Percentiles rank a stretch among this genome's conserved stretches.
Evolutionary conservation across 2,797 vertebrate species (phyloP).

Genomic region (Psittacula derbiana): DNA sequence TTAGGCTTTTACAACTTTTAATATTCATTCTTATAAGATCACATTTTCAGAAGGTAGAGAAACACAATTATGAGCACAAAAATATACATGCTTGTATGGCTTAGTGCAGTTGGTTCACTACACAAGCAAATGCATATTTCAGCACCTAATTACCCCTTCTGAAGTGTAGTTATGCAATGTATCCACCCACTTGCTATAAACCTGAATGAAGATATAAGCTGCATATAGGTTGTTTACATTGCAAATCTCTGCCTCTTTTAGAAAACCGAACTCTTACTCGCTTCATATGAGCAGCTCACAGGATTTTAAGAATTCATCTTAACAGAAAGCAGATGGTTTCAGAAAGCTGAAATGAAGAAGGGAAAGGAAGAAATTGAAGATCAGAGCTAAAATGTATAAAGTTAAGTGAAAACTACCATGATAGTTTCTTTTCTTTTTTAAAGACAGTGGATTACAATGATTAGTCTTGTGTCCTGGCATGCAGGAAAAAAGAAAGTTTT

Average conservation of each 20-base stretch:
- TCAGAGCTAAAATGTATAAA: background rate
- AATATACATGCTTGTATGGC: background rate
- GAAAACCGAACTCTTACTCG: slow-evolving; percentile 33
- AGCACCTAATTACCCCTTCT: slow-evolving; percentile 24
- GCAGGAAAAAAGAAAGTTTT: background rate
- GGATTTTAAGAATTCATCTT: slow-evolving; percentile 48
- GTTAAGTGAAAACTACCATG: background rate
- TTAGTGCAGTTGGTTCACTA: background rate
- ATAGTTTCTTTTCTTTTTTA: background rate
- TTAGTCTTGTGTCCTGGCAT: background rate
- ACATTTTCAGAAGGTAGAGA: background rate
- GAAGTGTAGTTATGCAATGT: slow-evolving; percentile 22
- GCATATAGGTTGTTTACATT: slow-evolving; percentile 51
- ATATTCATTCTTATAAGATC: background rate
- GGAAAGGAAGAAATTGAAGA: slow-evolving; percentile 2
- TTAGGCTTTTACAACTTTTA: background rate
- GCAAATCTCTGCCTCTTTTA: slow-evolving; percentile 44
- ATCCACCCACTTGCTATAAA: slow-evolving; percentile 37
- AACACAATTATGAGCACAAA: background rate
- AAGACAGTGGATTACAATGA: background rate
- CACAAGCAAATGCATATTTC: background rate
- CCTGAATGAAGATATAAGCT: slow-evolving; percentile 57
- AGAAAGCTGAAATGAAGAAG: slow-evolving; percentile 49
- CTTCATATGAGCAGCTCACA: slow-evolving; percentile 43
- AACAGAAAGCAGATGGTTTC: slow-evolving; percentile 67